Evolutionary conservation across 2,113 vertebrate species (phyloP).

Genomic region (Pomatorhinus ruficollis): DNA sequence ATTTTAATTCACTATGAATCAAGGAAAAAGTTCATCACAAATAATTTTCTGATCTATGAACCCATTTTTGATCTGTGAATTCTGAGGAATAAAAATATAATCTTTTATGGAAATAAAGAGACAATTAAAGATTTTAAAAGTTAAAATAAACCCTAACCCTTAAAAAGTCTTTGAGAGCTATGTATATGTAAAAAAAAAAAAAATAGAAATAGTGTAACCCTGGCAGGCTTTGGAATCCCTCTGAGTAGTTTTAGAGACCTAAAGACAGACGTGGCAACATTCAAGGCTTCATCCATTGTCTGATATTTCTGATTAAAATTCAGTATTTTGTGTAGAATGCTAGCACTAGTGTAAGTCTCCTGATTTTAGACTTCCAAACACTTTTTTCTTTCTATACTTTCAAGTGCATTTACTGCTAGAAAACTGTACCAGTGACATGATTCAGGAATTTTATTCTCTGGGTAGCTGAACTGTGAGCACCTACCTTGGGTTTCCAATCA

Average conservation of each 20-base stretch:
- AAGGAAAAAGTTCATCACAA: neutral
- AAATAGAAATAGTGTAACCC: neutral
- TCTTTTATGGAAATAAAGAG: neutral
- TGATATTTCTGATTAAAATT: neutral
- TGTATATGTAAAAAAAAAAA: neutral
- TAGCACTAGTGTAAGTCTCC: neutral
- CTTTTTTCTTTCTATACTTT: neutral
- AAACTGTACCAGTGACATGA: neutral
- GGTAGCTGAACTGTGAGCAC: neutral
- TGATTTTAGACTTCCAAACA: neutral
- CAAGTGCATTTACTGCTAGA: neutral
- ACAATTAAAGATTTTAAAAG: neutral
- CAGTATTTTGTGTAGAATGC: neutral
- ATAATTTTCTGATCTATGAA: neutral
- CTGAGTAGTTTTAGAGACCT: neutral
- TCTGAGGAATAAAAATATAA: neutral
- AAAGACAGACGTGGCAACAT: neutral
- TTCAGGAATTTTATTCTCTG: neutral
- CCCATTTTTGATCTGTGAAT: neutral
- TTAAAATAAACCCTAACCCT: neutral
- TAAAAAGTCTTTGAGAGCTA: neutral
- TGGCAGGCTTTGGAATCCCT: neutral
- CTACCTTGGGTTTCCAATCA: neutral
- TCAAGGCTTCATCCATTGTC: neutral
- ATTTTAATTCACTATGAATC: neutral